Conservation (phyloP, 2,797 vertebrate species). For the Australoheros facetus region DNA sequence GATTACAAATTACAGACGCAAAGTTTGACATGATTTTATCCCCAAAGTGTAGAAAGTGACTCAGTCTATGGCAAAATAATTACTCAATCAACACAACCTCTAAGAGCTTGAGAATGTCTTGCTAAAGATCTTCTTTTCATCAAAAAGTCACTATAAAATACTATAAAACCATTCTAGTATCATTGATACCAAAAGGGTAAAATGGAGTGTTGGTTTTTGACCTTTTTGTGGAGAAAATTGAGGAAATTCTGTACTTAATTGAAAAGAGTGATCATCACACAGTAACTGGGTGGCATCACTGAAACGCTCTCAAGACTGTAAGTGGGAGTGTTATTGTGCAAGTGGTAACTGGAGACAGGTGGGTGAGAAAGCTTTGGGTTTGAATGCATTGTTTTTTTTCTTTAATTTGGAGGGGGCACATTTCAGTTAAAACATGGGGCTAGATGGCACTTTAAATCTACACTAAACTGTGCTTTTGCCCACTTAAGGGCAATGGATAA, state of each 20-base stretch:
- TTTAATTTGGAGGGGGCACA: neutral
- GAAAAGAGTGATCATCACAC: neutral
- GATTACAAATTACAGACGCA: neutral
- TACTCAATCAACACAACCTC: neutral
- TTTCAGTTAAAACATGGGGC: neutral
- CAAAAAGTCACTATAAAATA: neutral
- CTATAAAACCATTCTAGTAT: neutral
- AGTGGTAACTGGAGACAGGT: neutral
- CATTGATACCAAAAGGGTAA: neutral
- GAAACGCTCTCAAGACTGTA: slow-evolving; percentile 2
- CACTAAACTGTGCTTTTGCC: neutral
- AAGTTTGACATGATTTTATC: neutral
- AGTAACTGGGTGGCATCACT: neutral
- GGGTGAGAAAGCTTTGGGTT: neutral
- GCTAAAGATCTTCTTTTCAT: neutral
- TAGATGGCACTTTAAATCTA: neutral
- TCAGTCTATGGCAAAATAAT: neutral
- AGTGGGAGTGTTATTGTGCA: slow-evolving; percentile 1
- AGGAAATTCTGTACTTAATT: neutral
- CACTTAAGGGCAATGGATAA: neutral
- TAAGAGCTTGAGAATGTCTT: neutral
- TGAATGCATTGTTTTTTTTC: neutral
- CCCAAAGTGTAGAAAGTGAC: neutral
- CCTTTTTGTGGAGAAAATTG: neutral
- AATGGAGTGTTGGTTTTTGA: neutral